Conservation (phyloP, 1,140 invertebrate genomes). For the Heterodera schachtii region DNA sequence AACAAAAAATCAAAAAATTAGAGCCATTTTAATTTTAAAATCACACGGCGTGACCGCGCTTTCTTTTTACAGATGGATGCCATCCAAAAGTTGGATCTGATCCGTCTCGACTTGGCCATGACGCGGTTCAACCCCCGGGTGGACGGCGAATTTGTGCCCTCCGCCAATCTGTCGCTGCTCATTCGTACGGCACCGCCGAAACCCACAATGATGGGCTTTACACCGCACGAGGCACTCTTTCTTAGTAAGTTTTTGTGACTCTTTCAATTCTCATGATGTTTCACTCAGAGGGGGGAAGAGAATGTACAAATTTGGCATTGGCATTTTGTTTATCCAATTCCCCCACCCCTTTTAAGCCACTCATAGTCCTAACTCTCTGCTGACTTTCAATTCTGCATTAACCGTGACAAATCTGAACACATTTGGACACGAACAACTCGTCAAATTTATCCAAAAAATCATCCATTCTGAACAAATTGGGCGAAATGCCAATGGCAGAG, state of each 20-base stretch:
- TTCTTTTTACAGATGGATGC: constrained; percentile 5
- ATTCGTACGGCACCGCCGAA: constrained; percentile 36
- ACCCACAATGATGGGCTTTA: constrained; percentile 51
- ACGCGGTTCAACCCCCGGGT: constrained; percentile 47
- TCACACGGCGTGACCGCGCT: too few species aligned
- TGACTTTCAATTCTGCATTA: constrained; percentile 34
- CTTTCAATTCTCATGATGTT: too few species aligned
- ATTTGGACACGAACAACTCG: constrained; percentile 31
- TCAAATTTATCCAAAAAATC: constrained; percentile 27
- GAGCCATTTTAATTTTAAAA: too few species aligned
- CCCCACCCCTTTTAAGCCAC: constrained; percentile 27
- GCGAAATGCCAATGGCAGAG: neutral
- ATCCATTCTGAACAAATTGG: constrained; percentile 25
- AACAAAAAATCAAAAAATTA: too few species aligned
- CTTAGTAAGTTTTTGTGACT: constrained; percentile 24
- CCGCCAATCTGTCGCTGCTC: constrained; percentile 12
- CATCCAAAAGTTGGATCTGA: constrained; percentile 29
- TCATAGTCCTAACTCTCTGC: constrained; percentile 39
- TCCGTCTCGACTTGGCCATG: constrained; percentile 45
- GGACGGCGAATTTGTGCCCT: constrained; percentile 44
- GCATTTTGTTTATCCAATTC: too few species aligned
- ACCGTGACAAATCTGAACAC: constrained; percentile 24
- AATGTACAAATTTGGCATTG: too few species aligned
- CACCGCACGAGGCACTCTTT: constrained; percentile 39
- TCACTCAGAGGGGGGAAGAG: too few species aligned